A percentile compares a stretch with the other conserved stretches of the same genome.
Conservation (phyloP, 2,888 invertebrate genomes). For the Aleiodes alternator region DNA sequence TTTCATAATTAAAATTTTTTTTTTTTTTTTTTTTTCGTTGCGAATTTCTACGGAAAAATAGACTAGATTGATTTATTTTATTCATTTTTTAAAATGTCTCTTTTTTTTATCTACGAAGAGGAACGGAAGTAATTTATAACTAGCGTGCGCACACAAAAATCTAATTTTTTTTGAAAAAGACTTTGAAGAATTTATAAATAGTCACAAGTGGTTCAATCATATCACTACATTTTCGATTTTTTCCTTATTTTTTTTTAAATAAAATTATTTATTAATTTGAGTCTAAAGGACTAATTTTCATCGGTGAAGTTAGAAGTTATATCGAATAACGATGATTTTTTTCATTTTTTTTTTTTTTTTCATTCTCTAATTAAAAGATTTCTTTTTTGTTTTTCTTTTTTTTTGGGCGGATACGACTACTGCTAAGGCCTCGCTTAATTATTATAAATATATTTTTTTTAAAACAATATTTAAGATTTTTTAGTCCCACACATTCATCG, state of each 20-base stretch:
- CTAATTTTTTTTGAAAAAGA: slow-evolving; percentile 50
- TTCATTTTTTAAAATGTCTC: background rate
- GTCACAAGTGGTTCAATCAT: slow-evolving; percentile 54
- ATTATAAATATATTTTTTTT: slow-evolving; percentile 50
- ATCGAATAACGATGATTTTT: slow-evolving; percentile 45
- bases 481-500: slow-evolving; percentile 70
- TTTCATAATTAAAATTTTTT: slow-evolving; percentile 8
- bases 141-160: slow-evolving; percentile 40
- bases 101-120: slow-evolving; percentile 8
- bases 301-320: slow-evolving; percentile 39
- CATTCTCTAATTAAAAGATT: slow-evolving; percentile 58
- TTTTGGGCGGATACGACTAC: slow-evolving; percentile 75
- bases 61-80: slow-evolving; percentile 22
- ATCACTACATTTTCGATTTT: slow-evolving; percentile 57
- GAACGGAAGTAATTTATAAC: slow-evolving; percentile 5
- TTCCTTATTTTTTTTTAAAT: slow-evolving; percentile 62
- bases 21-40: slow-evolving; percentile 22
- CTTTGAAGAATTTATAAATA: slow-evolving; percentile 58
- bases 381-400: slow-evolving; percentile 48
- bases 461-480: slow-evolving; percentile 61
- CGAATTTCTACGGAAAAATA: slow-evolving; percentile 30
- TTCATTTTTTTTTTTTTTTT: slow-evolving; percentile 53
- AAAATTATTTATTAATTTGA: slow-evolving; percentile 65
- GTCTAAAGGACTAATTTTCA: slow-evolving; percentile 48
- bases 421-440: slow-evolving; percentile 75